Evolutionary conservation across 2,888 invertebrate species (phyloP).

Genomic region (Dendrolimus houi): DNA sequence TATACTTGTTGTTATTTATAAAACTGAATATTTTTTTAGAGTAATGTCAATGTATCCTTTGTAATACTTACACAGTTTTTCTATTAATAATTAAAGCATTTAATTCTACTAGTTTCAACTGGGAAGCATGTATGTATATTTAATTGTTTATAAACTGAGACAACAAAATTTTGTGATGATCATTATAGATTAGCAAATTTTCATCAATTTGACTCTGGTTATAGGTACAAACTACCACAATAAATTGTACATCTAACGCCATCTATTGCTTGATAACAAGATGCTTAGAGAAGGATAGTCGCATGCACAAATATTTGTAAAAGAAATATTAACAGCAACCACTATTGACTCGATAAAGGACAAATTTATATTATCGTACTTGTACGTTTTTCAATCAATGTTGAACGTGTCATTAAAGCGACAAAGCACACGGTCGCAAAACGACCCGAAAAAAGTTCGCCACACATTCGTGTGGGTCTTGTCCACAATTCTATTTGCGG

Average conservation of each 20-base stretch:
- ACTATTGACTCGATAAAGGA: background rate
- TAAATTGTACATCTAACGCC: conserved; percentile 20
- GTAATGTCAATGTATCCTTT: too few species aligned
- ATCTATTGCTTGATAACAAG: conserved; percentile 20
- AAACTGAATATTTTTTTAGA: too few species aligned
- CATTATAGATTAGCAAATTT: too few species aligned
- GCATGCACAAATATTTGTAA: conserved; percentile 4
- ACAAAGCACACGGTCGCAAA: conserved; percentile 41
- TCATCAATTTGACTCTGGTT: background rate
- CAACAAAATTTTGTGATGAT: background rate
- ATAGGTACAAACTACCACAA: background rate
- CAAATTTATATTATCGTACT: background rate
- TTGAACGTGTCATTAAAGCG: conserved; percentile 23
- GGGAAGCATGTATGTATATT: background rate
- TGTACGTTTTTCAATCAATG: conserved; percentile 3
- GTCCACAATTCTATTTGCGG: conserved; percentile 71
- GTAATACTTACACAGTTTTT: too few species aligned
- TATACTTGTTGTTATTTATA: too few species aligned
- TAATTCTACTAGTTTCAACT: background rate
- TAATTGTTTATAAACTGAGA: background rate
- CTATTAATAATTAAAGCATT: too few species aligned
- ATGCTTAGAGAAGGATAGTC: conserved; percentile 7
- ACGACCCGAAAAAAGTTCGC: conserved; percentile 57
- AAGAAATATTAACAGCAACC: background rate
- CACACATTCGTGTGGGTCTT: conserved; percentile 53